A percentile compares a stretch with the other conserved stretches of the same genome.
Conservation (phyloP, 2,888 invertebrate genomes). For the Drosophila phalerata region DNA sequence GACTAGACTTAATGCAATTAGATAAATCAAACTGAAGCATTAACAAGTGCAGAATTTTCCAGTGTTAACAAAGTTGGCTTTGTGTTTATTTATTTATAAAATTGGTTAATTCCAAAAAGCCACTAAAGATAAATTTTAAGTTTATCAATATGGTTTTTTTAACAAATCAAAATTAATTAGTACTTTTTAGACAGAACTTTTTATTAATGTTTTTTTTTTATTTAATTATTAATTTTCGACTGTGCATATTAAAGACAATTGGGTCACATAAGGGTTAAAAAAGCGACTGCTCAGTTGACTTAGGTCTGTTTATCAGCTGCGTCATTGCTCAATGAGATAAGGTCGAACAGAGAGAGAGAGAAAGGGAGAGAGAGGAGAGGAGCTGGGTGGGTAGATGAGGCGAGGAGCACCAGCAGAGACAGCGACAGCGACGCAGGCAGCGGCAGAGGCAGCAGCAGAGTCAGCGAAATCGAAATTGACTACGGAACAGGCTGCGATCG, state of each 20-base stretch:
- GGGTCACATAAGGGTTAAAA: neutral
- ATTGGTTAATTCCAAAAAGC: too few species aligned
- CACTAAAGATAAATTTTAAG: too few species aligned
- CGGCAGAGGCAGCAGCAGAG: neutral
- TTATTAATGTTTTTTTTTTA: neutral
- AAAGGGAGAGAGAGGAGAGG: too few species aligned
- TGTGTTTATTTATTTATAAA: neutral
- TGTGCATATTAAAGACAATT: neutral
- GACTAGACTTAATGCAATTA: neutral
- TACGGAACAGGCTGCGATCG: slow-evolving; percentile 27
- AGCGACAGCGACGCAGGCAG: neutral
- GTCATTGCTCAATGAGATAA: slow-evolving; percentile 19
- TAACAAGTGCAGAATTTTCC: neutral
- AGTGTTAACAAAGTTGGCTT: neutral
- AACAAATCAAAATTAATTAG: too few species aligned
- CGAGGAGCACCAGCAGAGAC: neutral
- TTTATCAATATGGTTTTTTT: too few species aligned
- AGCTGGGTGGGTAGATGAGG: neutral
- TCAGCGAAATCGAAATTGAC: neutral
- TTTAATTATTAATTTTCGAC: neutral
- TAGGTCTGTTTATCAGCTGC: slow-evolving; percentile 9
- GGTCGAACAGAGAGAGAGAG: slow-evolving; percentile 11
- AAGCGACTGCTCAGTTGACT: slow-evolving; percentile 2
- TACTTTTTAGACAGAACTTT: too few species aligned
- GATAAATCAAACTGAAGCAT: slow-evolving; percentile 2